These are phyloP conservation scores for Zaprionus capensis DNA, from an alignment of 1,140 invertebrate genomes.

Conservation along the genomic window DNA sequence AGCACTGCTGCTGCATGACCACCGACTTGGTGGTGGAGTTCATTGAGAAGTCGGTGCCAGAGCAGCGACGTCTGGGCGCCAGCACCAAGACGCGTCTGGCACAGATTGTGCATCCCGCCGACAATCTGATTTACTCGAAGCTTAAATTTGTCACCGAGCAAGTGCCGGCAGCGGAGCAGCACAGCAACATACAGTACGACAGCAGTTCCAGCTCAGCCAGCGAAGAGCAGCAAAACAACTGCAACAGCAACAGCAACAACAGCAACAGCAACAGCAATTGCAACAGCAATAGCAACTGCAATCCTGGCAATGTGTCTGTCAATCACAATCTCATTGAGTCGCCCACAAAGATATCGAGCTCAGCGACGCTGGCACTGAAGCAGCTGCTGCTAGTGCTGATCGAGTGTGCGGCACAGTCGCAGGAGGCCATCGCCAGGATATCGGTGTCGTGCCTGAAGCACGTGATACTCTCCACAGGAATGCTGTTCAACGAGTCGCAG, in stretches of 20 bases:
- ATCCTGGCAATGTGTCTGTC: slow-evolving; percentile 15
- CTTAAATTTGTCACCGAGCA: slow-evolving; percentile 77
- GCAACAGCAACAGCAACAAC: not conserved
- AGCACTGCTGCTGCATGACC: slow-evolving; percentile 95
- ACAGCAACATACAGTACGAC: slow-evolving; percentile 36
- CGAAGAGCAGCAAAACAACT: slow-evolving; percentile 48
- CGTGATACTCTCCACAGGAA: slow-evolving; percentile 92
- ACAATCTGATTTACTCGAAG: slow-evolving; percentile 80
- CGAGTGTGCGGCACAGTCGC: slow-evolving; percentile 95
- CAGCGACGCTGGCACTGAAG: slow-evolving; percentile 92
- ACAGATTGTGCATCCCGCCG: slow-evolving; percentile 76
- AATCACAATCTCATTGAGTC: slow-evolving; percentile 70
- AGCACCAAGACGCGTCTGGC: slow-evolving; percentile 72
- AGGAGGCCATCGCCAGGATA: slow-evolving; percentile 93
- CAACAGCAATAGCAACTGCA: not conserved
- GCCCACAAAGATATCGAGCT: slow-evolving; percentile 83
- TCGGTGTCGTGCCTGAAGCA: slow-evolving; percentile 97
- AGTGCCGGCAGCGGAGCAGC: slow-evolving; percentile 40
- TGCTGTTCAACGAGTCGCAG: slow-evolving; percentile 90
- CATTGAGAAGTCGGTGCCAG: slow-evolving; percentile 82
- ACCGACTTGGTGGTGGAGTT: slow-evolving; percentile 96
- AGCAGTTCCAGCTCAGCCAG: slow-evolving; percentile 69
- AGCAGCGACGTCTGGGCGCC: slow-evolving; percentile 55
- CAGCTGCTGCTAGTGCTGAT: slow-evolving; percentile 94
- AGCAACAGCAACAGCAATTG: not conserved